phyloP scores from a whole-genome alignment of 37 sponge, comb jelly and placozoan species.

The Haliclona indistincta region DNA sequence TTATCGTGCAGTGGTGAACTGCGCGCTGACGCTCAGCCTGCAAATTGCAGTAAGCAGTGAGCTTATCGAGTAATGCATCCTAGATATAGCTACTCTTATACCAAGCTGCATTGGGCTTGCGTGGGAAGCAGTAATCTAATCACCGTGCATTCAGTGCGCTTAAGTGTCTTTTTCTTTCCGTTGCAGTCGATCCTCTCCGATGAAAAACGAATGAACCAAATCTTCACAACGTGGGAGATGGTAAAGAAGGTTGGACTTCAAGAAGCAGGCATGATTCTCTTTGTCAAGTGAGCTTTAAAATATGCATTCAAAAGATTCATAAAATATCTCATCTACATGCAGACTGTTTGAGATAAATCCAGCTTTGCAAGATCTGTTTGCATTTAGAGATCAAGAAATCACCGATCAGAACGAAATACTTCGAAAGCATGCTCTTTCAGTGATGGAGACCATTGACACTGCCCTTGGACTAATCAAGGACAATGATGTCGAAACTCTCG shows the following conservation, averaged over 20 bases:
- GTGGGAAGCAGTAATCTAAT: no score
- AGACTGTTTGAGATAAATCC: slow-evolving; percentile 67
- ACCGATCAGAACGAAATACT: slow-evolving; percentile 34
- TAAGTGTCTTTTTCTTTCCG: no score
- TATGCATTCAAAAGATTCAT: neutral
- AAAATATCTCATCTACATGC: no score
- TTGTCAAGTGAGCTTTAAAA: slow-evolving; percentile 33
- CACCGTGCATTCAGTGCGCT: no score
- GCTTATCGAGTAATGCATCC: no score
- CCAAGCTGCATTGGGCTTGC: no score
- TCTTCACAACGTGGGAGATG: slow-evolving; percentile 34
- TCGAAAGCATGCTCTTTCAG: slow-evolving; percentile 44
- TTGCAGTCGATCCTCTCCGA: no score
- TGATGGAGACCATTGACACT: slow-evolving; percentile 59
- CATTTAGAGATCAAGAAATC: slow-evolving; percentile 30
- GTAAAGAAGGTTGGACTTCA: slow-evolving; percentile 30
- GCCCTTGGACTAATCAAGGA: slow-evolving; percentile 27
- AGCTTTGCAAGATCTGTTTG: slow-evolving; percentile 39
- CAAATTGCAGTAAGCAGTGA: no score
- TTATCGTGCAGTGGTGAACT: no score
- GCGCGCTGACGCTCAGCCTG: no score
- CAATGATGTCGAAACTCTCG: slow-evolving; percentile 16
- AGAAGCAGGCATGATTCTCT: slow-evolving; percentile 41
- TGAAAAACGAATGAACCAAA: no score
- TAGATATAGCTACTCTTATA: no score